phyloP scores from a whole-genome alignment of 2,888 invertebrate species.

The Eubasilissa splendida region DNA sequence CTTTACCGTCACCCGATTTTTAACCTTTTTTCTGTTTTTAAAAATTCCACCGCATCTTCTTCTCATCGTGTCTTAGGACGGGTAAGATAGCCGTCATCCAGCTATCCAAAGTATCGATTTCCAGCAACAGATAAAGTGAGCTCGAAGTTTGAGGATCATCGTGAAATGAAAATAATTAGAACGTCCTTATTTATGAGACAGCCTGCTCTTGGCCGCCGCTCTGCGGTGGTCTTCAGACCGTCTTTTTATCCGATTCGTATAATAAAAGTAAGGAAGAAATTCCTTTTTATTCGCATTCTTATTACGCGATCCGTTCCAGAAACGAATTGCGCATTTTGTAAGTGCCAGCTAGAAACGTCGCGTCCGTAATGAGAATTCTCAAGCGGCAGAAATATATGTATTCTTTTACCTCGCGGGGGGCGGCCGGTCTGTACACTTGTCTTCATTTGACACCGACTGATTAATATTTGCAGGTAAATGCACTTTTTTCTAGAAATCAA shows the following conservation, averaged over 20 bases:
- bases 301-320: conserved; percentile 39
- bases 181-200: conserved; percentile 51
- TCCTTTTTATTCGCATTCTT: conserved; percentile 41
- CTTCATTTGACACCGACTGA: neutral
- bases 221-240: conserved; percentile 31
- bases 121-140: no score
- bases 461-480: neutral
- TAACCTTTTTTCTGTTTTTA: no score
- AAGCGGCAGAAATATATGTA: conserved; percentile 2
- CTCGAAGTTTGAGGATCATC: conserved; percentile 2
- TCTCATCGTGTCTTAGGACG: neutral
- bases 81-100: no score
- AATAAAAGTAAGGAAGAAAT: conserved; percentile 32
- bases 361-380: conserved; percentile 30
- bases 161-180: conserved; percentile 52
- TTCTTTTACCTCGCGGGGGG: neutral
- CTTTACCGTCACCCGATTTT: no score
- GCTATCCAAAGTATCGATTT: no score
- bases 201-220: conserved; percentile 32
- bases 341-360: conserved; percentile 29
- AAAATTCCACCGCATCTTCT: no score
- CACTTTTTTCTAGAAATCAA: no score
- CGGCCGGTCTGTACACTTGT: neutral
- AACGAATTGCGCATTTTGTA: conserved; percentile 38
- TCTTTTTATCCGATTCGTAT: conserved; percentile 38